Conservation (phyloP, 2,888 invertebrate genomes). For the Caradrina kadenii region DNA sequence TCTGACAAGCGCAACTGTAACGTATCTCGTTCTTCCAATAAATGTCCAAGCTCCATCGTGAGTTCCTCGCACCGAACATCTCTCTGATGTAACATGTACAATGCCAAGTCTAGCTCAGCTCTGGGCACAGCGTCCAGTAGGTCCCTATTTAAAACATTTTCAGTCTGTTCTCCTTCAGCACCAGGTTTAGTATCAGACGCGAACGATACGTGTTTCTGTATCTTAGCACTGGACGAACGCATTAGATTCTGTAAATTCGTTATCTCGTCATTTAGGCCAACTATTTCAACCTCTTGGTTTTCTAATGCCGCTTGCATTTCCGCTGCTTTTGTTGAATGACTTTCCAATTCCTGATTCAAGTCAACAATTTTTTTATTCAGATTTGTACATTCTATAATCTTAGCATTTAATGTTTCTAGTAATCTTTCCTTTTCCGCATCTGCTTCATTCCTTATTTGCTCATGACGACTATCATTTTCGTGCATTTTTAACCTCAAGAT, state of each 20-base stretch:
- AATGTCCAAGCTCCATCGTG: conserved; percentile 95
- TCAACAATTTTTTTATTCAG: conserved; percentile 89
- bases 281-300: conserved; percentile 93
- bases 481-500: conserved; percentile 88
- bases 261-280: conserved; percentile 93
- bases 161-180: conserved; percentile 65
- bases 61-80: conserved; percentile 96
- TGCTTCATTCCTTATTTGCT: conserved; percentile 72
- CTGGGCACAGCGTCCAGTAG: conserved; percentile 85
- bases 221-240: conserved; percentile 77
- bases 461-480: conserved; percentile 81
- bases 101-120: conserved; percentile 94
- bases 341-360: conserved; percentile 87
- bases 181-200: conserved; percentile 84
- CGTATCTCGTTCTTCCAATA: conserved; percentile 96
- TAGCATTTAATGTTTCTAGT: conserved; percentile 80
- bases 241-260: conserved; percentile 76
- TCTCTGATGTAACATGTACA: conserved; percentile 96
- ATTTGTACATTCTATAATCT: conserved; percentile 87
- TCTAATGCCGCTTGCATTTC: conserved; percentile 92
- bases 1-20: conserved; percentile 95
- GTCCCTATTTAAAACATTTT: conserved; percentile 73
- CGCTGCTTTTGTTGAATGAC: conserved; percentile 88
- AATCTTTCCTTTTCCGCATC: conserved; percentile 76
- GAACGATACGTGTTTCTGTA: conserved; percentile 87